These are phyloP conservation scores for Acrocyrtus sp. DNA, from an alignment of 2,888 invertebrate genomes.

Conservation along the genomic window DNA sequence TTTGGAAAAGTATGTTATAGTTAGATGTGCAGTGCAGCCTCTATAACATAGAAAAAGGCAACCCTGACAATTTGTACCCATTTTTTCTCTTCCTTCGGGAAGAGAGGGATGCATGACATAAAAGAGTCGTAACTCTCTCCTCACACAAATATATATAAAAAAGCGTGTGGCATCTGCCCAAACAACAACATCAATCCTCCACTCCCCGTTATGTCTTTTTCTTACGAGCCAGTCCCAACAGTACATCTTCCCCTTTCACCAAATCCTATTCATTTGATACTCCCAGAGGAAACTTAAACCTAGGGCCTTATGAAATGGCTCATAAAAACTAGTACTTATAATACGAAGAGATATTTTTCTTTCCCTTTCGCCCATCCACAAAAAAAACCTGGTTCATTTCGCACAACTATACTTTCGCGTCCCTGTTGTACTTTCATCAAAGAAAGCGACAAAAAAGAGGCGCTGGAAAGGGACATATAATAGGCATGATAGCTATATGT, in stretches of 20 bases:
- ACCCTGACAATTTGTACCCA: slow-evolving; percentile 50
- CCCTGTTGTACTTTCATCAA: too few species aligned
- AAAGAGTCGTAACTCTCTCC: slow-evolving; percentile 46
- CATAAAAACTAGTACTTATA: slow-evolving; percentile 38
- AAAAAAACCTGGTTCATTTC: too few species aligned
- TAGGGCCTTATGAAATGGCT: slow-evolving; percentile 50
- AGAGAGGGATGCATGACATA: slow-evolving; percentile 36
- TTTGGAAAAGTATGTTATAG: not conserved
- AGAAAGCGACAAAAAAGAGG: too few species aligned
- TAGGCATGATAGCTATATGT: too few species aligned
- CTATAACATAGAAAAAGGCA: not conserved
- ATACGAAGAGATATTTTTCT: slow-evolving; percentile 25
- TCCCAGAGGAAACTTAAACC: slow-evolving; percentile 48
- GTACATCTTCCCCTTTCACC: slow-evolving; percentile 24
- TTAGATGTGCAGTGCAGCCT: not conserved
- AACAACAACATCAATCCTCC: slow-evolving; percentile 48
- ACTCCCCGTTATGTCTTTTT: slow-evolving; percentile 13
- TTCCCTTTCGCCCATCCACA: not conserved
- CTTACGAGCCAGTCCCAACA: slow-evolving; percentile 2
- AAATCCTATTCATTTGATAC: slow-evolving; percentile 52
- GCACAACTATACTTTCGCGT: too few species aligned
- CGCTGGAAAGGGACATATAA: too few species aligned
- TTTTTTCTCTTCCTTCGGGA: too few species aligned
- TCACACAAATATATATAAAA: too few species aligned
- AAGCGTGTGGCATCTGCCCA: slow-evolving; percentile 53